Percentiles rank a stretch among this genome's conserved stretches.
phyloP scores from a whole-genome alignment of 2,888 invertebrate species.

The Drosophila paramelanica region DNA sequence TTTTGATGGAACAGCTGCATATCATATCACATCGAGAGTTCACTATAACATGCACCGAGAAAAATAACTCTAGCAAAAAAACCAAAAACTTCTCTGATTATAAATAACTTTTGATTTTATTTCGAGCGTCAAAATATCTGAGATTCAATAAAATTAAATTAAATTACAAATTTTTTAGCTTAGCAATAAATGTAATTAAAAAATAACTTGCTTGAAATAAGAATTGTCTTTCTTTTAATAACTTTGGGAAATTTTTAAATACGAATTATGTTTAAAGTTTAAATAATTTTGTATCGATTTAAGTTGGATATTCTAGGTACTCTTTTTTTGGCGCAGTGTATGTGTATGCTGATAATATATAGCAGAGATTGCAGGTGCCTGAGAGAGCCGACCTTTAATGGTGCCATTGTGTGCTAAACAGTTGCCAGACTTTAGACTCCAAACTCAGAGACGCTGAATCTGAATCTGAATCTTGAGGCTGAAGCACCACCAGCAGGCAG shows the following conservation, averaged over 20 bases:
- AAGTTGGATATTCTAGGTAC: no score
- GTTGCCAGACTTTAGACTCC: constrained; percentile 45
- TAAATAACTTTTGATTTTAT: no score
- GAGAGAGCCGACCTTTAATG: constrained; percentile 74
- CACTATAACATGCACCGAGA: neutral
- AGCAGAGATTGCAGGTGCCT: constrained; percentile 24
- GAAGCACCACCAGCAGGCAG: constrained; percentile 32
- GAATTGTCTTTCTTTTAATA: no score
- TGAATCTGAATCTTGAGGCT: constrained; percentile 40
- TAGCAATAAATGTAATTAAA: no score
- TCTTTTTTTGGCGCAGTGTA: neutral
- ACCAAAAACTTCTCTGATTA: no score
- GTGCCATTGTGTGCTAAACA: constrained; percentile 82
- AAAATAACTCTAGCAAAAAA: neutral
- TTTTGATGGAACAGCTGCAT: constrained; percentile 37
- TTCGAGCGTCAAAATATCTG: neutral
- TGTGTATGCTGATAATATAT: constrained; percentile 15
- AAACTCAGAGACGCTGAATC: constrained; percentile 29
- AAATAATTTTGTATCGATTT: neutral
- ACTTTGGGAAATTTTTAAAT: no score
- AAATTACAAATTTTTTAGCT: no score
- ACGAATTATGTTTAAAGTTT: no score
- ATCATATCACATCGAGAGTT: neutral
- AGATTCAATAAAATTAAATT: no score
- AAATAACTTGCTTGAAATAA: no score